A percentile compares a stretch with the other conserved stretches of the same genome.
Conservation (phyloP, 2,888 invertebrate genomes). For the Rhopalosiphum nymphaeae region DNA sequence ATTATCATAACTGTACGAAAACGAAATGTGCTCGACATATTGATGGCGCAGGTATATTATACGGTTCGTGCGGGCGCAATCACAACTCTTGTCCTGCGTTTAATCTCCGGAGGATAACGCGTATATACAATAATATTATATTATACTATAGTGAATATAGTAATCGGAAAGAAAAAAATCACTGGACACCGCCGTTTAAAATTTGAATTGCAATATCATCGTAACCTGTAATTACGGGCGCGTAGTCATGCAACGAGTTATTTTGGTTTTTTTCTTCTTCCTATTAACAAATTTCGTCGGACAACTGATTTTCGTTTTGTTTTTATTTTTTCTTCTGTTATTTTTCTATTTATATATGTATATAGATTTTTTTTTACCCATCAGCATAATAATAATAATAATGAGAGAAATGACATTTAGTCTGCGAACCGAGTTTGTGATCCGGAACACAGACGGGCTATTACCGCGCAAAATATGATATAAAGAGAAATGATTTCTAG, state of each 20-base stretch:
- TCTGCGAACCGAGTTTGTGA: constrained; percentile 1
- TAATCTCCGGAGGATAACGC: neutral
- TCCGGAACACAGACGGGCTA: constrained; percentile 42
- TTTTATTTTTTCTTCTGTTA: neutral
- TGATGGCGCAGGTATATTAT: neutral
- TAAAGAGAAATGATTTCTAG: constrained; percentile 11
- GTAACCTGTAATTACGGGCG: constrained; percentile 42
- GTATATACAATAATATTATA: neutral
- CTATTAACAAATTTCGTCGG: constrained; percentile 33
- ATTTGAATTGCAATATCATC: constrained; percentile 49
- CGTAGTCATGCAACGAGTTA: constrained; percentile 17
- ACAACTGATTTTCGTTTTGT: constrained; percentile 21
- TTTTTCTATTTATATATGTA: neutral
- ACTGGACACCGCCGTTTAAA: constrained; percentile 47
- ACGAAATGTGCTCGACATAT: neutral
- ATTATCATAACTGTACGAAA: neutral
- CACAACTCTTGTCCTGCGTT: neutral
- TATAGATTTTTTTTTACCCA: neutral
- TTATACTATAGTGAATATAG: neutral
- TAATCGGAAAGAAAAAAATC: constrained; percentile 37
- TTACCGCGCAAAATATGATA: constrained; percentile 47
- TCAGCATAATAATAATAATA: constrained; percentile 42
- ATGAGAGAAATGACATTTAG: constrained; percentile 41
- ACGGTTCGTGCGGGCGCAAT: neutral
- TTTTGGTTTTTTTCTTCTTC: neutral